Percentiles rank a stretch among this genome's conserved stretches.
These are phyloP conservation scores for Protomyctophum bolini DNA, from an alignment of 2,113 vertebrate genomes.

Conservation along the genomic window DNA sequence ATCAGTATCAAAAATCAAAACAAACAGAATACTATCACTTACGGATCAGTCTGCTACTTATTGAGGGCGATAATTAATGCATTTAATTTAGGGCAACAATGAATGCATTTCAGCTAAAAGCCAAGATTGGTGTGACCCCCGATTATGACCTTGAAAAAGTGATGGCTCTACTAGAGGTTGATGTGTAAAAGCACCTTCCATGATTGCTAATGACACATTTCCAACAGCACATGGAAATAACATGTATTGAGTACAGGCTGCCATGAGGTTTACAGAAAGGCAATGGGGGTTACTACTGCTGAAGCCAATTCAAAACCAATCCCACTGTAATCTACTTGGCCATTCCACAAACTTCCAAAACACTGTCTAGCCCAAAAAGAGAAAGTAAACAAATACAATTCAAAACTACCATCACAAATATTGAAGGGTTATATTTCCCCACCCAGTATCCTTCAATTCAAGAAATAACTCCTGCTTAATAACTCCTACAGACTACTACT, in stretches of 20 bases:
- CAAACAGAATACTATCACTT: too few relatives aligned
- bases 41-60: too few relatives aligned
- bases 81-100: too few relatives aligned
- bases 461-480: too few relatives aligned
- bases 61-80: too few relatives aligned
- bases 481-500: too few relatives aligned
- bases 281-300: slow-evolving; percentile 47
- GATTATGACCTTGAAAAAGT: slow-evolving; percentile 64
- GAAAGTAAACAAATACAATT: not conserved
- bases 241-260: slow-evolving; percentile 36
- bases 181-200: slow-evolving; percentile 57
- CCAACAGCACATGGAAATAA: slow-evolving; percentile 56
- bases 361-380: not conserved
- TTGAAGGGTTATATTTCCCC: not conserved
- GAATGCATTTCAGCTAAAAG: too few relatives aligned
- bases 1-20: too few relatives aligned
- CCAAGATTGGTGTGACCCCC: slow-evolving; percentile 32
- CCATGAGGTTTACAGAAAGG: slow-evolving; percentile 31
- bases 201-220: slow-evolving; percentile 72
- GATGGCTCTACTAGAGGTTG: slow-evolving; percentile 64
- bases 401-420: not conserved
- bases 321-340: not conserved
- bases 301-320: slow-evolving; percentile 48
- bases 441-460: too few relatives aligned
- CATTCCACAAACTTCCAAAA: not conserved